Evolutionary conservation across 2,888 invertebrate genomes (phyloP), one percentile per base, ranked within the genome.

Genomic region (Orthosia incerta): DNA sequence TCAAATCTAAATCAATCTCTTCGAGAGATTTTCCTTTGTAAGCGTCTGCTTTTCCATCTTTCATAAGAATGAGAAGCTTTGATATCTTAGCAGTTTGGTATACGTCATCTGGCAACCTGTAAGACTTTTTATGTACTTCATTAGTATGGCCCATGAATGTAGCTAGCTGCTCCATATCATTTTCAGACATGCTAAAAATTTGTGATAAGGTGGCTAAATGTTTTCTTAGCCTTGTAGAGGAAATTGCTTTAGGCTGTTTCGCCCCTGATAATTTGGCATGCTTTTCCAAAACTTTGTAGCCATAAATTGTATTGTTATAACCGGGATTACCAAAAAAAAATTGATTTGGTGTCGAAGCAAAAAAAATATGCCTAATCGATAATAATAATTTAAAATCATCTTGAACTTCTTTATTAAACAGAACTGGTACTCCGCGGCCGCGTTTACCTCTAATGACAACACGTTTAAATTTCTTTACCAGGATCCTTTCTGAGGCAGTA

Each of bases 191-290:
- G 63, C 72, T 85, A 63, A 89, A 88, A 16, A 89, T 68, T 79
- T 89, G 89, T 64, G 88, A 78, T 59, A 89, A 77, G 7, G 88
- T 89, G 18, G 87, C 86, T 65, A 89, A 83, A 85, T 89, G 88
- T 81, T 89, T 90, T 71, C 88, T 77, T 9, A 90, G 83, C 66
- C 86, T 78, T 53, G 89, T 89, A 46, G 86, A 86, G 4, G 89
- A 80, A 13, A 88, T 84, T 45, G 87, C 86, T 80, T 87, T 85
- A 23, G 86, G 87, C 9, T 89, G 67, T 85, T 89, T 88, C 3
- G 87, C 87, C 7, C 87, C 86, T 53, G 72, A 86, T 70, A 74
- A 45, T 65, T 63, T 85, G 0, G 86, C 76, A 71, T 86, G 65
- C 61, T 69, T 87, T 82, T 89, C 86, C 9, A 89, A 23, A 23